A percentile compares a stretch with the other conserved stretches of the same genome.
Evolutionary conservation across 1,140 invertebrate species (phyloP).

Genomic region (Brevipalpus yothersi): DNA sequence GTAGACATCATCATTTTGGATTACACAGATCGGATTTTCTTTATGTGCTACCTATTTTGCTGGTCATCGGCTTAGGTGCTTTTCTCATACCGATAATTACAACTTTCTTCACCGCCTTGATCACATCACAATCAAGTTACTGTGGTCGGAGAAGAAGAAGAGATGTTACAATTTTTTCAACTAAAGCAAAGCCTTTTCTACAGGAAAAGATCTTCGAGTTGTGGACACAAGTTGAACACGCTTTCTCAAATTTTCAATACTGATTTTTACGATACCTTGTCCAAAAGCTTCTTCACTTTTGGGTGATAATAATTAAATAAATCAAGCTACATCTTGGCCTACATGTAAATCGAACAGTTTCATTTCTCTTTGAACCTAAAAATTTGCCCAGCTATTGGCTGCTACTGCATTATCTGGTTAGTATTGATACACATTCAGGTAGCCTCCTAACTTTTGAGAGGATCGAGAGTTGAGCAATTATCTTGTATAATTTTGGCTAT

Average conservation of each 20-base stretch:
- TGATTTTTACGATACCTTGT: too few species aligned
- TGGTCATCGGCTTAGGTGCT: constrained; percentile 4
- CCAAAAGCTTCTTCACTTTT: too few species aligned
- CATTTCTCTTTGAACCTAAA: too few species aligned
- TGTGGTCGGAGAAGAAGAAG: not conserved
- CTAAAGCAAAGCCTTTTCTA: not conserved
- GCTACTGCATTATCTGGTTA: too few species aligned
- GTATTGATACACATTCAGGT: too few species aligned
- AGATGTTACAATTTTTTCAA: not conserved
- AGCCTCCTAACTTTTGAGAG: too few species aligned
- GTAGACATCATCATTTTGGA: not conserved
- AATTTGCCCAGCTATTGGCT: too few species aligned
- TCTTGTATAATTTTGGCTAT: too few species aligned
- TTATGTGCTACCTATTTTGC: constrained; percentile 3
- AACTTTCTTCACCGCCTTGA: constrained; percentile 4
- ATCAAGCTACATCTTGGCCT: too few species aligned
- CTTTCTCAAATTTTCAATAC: not conserved
- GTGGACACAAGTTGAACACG: not conserved
- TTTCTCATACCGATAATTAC: constrained; percentile 5
- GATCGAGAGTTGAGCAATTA: too few species aligned
- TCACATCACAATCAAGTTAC: not conserved
- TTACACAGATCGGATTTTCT: not conserved
- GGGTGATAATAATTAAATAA: too few species aligned
- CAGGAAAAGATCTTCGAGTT: not conserved
- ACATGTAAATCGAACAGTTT: too few species aligned